Evolutionary conservation across 2,888 invertebrate genomes (phyloP), one percentile per base, ranked within the genome.

Genomic region (Sisyra terminalis): DNA sequence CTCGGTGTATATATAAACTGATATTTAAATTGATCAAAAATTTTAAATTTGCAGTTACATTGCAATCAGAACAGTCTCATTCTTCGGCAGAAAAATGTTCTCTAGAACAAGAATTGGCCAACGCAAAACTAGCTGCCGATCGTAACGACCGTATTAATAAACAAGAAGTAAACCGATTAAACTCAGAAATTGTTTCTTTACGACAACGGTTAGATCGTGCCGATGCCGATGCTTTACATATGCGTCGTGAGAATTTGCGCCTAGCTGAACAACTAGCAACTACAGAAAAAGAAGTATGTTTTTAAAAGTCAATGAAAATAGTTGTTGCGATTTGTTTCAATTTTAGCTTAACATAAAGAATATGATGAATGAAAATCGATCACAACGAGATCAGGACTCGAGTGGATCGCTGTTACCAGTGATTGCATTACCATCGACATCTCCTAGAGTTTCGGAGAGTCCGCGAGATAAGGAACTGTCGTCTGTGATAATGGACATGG

Each of bases 141-240:
- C 67, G 85, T 5, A 73, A 73, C 2, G 84, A 85, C 50, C 66
- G 86, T 8, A 81, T 84, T 50, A 70, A 73, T 9, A 79, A 81
- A 47, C 84, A 86, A 45, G 87, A 88, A 52, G 66, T 75, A 9
- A 74, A 73, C 29, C 69, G 86, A 2, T 64, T 84, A 4, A 83
- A 80, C 51, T 79, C 83, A 0, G 87, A 87, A 62, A 76, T 78
- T 31, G 72, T 74, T 48, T 82, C 82, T 3, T 62, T 84, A 40
- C 67, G 83, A 24, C 84, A 85, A 56, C 70, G 83, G 17, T 55
- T 86, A 51, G 86, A 87, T 56, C 67, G 86, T 42, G 78, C 82
- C 11, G 87, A 88, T 57, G 80, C 81, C 0, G 87, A 87, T 55
- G 55, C 86, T 46, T 71, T 86, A 29, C 85, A 86, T 52, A 78